Evolutionary conservation across 92 coral and sea anemone species (phyloP).

Genomic region (Porites divaricata): DNA sequence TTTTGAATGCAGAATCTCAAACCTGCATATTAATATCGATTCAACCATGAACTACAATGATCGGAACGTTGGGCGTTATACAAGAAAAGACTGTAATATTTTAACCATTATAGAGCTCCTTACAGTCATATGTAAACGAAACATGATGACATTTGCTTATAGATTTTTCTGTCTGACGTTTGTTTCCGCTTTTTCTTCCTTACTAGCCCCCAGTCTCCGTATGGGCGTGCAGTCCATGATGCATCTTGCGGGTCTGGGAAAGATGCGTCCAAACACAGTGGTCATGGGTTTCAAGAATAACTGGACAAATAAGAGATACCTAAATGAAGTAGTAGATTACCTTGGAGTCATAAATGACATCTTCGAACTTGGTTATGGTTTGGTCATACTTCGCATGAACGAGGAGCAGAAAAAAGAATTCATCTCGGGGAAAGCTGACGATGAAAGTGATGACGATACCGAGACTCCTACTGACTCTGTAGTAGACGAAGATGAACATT

Average conservation of each 20-base stretch:
- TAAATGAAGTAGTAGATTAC: conserved; percentile 55
- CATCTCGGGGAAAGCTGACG: neutral
- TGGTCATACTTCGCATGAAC: conserved; percentile 85
- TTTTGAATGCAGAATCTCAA: too few species aligned
- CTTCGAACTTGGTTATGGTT: conserved; percentile 84
- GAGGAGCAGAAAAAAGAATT: conserved; percentile 54
- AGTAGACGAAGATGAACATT: conserved; percentile 46
- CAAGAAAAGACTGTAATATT: too few species aligned
- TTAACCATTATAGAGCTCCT: too few species aligned
- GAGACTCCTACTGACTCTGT: conserved; percentile 36
- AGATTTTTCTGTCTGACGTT: too few species aligned
- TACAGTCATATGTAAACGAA: too few species aligned
- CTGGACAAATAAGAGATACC: conserved; percentile 59
- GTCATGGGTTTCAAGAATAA: conserved; percentile 90
- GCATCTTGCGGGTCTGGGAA: conserved; percentile 91
- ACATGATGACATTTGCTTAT: too few species aligned
- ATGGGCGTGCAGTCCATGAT: conserved; percentile 91
- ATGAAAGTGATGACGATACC: conserved; percentile 37
- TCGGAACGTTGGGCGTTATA: too few species aligned
- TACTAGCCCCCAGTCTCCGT: conserved; percentile 78
- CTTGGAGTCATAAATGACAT: conserved; percentile 91
- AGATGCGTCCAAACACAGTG: conserved; percentile 93
- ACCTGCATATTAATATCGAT: too few species aligned
- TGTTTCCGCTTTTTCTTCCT: too few species aligned
- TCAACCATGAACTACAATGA: too few species aligned